phyloP scores from a whole-genome alignment of 2,113 vertebrate genomes.

The Panurus biarmicus region DNA sequence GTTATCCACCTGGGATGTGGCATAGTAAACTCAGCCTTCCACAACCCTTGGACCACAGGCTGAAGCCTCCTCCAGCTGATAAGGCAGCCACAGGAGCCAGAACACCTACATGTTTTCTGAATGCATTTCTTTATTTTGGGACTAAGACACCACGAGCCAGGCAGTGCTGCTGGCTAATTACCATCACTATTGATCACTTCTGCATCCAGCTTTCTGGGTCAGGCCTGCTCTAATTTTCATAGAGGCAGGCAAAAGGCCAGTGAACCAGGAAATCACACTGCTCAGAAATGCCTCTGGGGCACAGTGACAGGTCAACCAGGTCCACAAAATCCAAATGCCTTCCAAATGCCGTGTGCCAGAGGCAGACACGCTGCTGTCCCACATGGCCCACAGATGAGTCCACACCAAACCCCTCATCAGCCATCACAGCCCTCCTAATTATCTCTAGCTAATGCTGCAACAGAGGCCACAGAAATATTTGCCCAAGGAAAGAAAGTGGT shows the following conservation, averaged over 20 bases:
- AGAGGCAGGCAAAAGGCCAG: background rate
- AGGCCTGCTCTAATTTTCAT: background rate
- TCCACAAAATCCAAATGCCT: background rate
- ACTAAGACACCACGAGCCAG: background rate
- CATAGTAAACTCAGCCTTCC: background rate
- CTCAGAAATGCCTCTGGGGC: background rate
- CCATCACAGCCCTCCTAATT: accelerated
- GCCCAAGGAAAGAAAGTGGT: background rate
- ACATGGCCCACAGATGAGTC: background rate
- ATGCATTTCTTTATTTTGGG: background rate
- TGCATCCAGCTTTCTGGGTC: background rate
- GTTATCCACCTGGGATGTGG: background rate
- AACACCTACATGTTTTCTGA: background rate
- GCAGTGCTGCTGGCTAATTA: background rate
- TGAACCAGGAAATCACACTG: background rate
- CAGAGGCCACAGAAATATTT: background rate
- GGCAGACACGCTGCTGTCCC: background rate
- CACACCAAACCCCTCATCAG: background rate
- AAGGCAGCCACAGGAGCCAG: background rate
- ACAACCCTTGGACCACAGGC: background rate
- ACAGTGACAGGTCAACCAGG: background rate
- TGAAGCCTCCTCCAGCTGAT: background rate
- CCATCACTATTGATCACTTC: background rate
- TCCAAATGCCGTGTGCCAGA: background rate
- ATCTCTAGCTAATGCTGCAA: background rate